Evolutionary conservation across 2,888 invertebrate species (phyloP).

Genomic region (Ormyrus nitidulus): DNA sequence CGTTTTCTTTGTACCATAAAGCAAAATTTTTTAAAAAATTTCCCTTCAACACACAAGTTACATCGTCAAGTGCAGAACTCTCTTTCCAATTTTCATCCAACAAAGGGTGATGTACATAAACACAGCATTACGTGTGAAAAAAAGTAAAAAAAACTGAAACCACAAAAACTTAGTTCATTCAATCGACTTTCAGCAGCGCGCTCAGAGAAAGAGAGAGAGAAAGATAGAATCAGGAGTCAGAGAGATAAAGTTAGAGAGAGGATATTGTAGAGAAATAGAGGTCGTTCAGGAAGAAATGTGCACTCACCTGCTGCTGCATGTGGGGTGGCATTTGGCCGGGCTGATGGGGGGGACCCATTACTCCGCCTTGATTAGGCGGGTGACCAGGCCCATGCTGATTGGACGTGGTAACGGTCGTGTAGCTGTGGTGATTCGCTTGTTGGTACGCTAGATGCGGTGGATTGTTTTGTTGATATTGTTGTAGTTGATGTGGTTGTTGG

Average conservation of each 20-base stretch:
- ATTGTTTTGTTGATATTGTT: conserved; percentile 75
- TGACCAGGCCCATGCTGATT: conserved; percentile 64
- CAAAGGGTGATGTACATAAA: conserved; percentile 45
- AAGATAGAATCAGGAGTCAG: conserved; percentile 28
- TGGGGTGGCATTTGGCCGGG: conserved; percentile 73
- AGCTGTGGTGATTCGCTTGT: conserved; percentile 76
- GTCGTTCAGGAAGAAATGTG: conserved; percentile 57
- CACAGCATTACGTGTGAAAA: conserved; percentile 49
- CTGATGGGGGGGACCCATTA: conserved; percentile 67
- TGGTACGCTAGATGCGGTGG: conserved; percentile 76
- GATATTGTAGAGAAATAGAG: background rate
- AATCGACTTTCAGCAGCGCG: conserved; percentile 38
- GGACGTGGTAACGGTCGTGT: conserved; percentile 74
- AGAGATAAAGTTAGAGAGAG: conserved; percentile 2
- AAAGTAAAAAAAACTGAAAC: conserved; percentile 17
- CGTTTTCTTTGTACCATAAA: no score
- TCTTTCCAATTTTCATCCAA: conserved; percentile 28
- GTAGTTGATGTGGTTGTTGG: conserved; percentile 71
- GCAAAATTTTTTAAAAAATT: conserved; percentile 2
- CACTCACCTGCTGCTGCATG: conserved; percentile 75
- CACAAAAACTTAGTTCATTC: conserved; percentile 47
- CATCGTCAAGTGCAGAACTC: conserved; percentile 31
- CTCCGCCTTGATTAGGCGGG: conserved; percentile 46
- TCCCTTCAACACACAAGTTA: conserved; percentile 7
- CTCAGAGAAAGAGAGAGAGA: conserved; percentile 16